Conservation (phyloP, 1,140 invertebrate genomes). For the Ganaspis sp. region DNA sequence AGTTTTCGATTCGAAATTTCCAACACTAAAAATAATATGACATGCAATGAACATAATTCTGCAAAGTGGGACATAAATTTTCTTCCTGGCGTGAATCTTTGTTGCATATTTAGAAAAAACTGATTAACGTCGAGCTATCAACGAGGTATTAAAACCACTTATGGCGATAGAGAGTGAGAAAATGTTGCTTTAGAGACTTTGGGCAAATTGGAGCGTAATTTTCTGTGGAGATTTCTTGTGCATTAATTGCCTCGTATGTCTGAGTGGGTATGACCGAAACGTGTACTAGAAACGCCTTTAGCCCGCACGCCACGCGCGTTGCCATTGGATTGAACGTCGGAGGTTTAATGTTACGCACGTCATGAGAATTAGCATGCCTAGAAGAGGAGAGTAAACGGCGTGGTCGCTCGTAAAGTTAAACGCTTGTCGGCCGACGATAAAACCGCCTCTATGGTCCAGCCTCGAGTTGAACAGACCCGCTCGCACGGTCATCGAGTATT, state of each 20-base stretch:
- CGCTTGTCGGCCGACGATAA: conserved; percentile 72
- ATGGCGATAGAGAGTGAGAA: neutral
- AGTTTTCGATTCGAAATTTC: too few relatives aligned
- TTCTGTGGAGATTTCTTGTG: neutral
- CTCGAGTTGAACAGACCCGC: conserved; percentile 52
- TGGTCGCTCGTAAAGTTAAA: conserved; percentile 74
- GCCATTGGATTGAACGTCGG: conserved; percentile 63
- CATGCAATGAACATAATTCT: too few relatives aligned
- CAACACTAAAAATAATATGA: too few relatives aligned
- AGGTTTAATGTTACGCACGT: conserved; percentile 69
- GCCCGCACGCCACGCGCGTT: conserved; percentile 53
- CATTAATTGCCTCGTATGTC: neutral
- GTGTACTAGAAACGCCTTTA: conserved; percentile 47
- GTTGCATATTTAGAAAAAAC: neutral
- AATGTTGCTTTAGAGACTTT: neutral
- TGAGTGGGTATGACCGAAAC: conserved; percentile 35
- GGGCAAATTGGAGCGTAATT: neutral
- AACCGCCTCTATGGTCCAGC: conserved; percentile 63
- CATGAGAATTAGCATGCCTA: conserved; percentile 68
- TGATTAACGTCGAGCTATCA: neutral
- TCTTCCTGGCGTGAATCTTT: neutral
- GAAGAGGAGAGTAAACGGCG: conserved; percentile 55
- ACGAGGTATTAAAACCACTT: neutral
- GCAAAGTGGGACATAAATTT: neutral
- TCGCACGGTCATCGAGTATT: conserved; percentile 68